Evolutionary conservation across 2,113 vertebrate genomes (phyloP).

Genomic region (Pachypanchax playfairii): DNA sequence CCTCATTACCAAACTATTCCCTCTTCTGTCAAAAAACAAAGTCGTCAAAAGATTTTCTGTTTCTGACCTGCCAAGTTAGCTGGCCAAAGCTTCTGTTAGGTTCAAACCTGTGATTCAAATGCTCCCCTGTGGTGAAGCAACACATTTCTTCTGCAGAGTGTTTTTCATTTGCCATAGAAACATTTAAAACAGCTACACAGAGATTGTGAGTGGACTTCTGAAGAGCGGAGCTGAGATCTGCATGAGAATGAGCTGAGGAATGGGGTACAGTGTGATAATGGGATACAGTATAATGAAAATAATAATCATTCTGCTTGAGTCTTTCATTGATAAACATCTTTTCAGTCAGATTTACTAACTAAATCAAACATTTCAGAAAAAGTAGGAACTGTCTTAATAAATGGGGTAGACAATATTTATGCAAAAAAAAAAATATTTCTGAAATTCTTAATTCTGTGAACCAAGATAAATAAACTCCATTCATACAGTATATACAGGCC

Average conservation of each 20-base stretch:
- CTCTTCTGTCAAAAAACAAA: constrained; percentile 11
- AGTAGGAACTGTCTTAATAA: too few relatives aligned
- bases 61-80: constrained; percentile 18
- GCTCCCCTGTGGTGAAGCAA: constrained; percentile 3
- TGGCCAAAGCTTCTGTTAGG: constrained; percentile 5
- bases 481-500: too few relatives aligned
- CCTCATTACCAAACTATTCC: neutral
- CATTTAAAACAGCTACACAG: constrained; percentile 10
- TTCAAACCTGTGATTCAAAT: neutral
- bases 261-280: too few relatives aligned
- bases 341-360: too few relatives aligned
- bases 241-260: constrained; percentile 45
- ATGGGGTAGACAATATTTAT: too few relatives aligned
- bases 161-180: constrained; percentile 18
- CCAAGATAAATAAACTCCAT: too few relatives aligned
- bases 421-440: too few relatives aligned
- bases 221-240: constrained; percentile 15
- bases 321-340: too few relatives aligned
- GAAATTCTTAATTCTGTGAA: too few relatives aligned
- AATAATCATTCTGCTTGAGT: too few relatives aligned
- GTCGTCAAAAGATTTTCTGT: constrained; percentile 3
- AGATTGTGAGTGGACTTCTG: constrained; percentile 18
- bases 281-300: too few relatives aligned
- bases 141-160: constrained; percentile 12
- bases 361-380: too few relatives aligned